Evolutionary conservation across 2,888 invertebrate genomes (phyloP).

Genomic region (Siphonodentalium dalli): DNA sequence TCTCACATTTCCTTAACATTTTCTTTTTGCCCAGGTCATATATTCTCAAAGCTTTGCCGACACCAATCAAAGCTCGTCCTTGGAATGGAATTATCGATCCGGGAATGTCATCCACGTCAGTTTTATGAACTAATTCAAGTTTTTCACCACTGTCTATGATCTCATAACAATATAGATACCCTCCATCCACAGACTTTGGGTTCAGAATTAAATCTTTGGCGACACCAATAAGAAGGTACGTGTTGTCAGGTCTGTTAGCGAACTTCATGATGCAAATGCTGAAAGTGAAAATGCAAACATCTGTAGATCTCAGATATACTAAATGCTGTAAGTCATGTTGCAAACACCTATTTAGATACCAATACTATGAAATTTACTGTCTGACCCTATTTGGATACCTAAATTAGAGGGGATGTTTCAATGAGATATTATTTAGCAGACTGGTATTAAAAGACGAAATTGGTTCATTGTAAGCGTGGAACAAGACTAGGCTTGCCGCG

Average conservation of each 20-base stretch:
- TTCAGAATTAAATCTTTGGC: slow-evolving; percentile 89
- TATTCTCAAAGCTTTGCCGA: slow-evolving; percentile 88
- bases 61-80: slow-evolving; percentile 88
- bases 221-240: slow-evolving; percentile 83
- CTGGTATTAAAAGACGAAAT: no score
- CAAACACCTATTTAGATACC: no score
- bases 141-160: slow-evolving; percentile 78
- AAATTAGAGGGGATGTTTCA: no score
- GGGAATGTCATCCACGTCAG: slow-evolving; percentile 90
- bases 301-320: no score
- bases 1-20: slow-evolving; percentile 95
- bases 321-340: neutral
- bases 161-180: slow-evolving; percentile 84
- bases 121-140: slow-evolving; percentile 91
- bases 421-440: no score
- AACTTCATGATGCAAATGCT: slow-evolving; percentile 84
- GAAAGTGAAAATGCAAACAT: slow-evolving; percentile 47
- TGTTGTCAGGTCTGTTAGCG: slow-evolving; percentile 72
- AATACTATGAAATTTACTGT: no score
- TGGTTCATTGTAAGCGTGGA: no score
- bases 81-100: slow-evolving; percentile 69
- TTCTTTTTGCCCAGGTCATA: slow-evolving; percentile 98
- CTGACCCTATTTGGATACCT: no score
- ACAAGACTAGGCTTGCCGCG: no score
- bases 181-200: slow-evolving; percentile 82